Percentiles rank a stretch among this genome's conserved stretches.
Evolutionary conservation across 2,797 vertebrate species (phyloP).

Genomic region (Mastacembelus armatus): DNA sequence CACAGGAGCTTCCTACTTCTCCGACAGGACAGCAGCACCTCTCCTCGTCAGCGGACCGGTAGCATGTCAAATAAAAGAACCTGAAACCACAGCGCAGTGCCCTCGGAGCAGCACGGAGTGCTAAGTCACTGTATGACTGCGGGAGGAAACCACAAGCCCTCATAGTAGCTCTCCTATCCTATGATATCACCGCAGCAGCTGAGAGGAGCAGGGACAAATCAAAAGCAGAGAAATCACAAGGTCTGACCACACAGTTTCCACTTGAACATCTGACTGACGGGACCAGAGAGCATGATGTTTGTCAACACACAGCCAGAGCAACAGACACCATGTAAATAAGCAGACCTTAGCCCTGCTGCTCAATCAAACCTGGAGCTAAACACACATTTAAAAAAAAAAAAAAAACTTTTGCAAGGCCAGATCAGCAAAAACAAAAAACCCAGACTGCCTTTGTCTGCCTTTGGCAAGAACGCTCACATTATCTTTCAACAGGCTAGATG

Average conservation of each 20-base stretch:
- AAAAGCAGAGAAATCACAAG: constrained; percentile 55
- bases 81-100: constrained; percentile 36
- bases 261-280: constrained; percentile 56
- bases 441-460: background rate
- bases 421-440: background rate
- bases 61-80: constrained; percentile 55
- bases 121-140: constrained; percentile 53
- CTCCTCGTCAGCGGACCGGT: constrained; percentile 25
- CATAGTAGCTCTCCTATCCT: constrained; percentile 33
- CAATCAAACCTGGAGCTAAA: background rate
- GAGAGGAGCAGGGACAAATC: constrained; percentile 6
- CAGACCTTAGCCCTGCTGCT: background rate
- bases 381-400: constrained; percentile 19
- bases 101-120: constrained; percentile 42
- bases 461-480: too few species aligned
- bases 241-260: constrained; percentile 43
- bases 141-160: constrained; percentile 53
- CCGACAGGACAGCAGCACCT: constrained; percentile 24
- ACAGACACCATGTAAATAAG: background rate
- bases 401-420: constrained; percentile 47
- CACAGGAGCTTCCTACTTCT: constrained; percentile 36
- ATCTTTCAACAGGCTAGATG: background rate
- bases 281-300: constrained; percentile 4
- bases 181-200: constrained; percentile 55
- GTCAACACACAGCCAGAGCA: background rate